These are phyloP conservation scores for Danio jaintianensis DNA, from an alignment of 2,797 vertebrate genomes.

Conservation along the genomic window DNA sequence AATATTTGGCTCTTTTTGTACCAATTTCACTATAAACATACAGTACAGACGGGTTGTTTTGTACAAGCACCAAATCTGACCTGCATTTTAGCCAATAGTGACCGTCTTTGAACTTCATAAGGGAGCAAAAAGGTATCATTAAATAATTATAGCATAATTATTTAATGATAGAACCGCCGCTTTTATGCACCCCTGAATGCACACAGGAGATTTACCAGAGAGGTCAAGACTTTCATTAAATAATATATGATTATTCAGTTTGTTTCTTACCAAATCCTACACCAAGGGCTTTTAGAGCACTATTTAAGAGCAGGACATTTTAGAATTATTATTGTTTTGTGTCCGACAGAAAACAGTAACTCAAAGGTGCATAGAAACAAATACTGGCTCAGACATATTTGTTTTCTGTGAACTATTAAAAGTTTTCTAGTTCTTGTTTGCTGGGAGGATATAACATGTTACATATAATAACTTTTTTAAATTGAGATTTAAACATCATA, in stretches of 20 bases:
- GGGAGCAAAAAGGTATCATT: not conserved
- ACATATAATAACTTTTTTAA: too few relatives aligned
- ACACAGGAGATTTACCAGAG: not conserved
- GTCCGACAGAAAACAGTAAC: not conserved
- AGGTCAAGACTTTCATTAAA: slow-evolving; percentile 15
- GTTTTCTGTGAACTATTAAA: too few relatives aligned
- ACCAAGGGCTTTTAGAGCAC: not conserved
- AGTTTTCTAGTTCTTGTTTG: too few relatives aligned
- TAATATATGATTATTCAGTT: not conserved
- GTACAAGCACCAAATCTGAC: not conserved
- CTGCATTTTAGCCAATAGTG: not conserved
- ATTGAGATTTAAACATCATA: too few relatives aligned
- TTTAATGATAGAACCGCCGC: not conserved
- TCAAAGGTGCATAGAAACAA: not conserved
- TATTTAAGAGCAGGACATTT: not conserved
- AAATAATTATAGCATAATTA: slow-evolving; percentile 1
- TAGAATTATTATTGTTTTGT: not conserved
- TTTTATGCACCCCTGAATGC: not conserved
- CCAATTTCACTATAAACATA: too few relatives aligned
- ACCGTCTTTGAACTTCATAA: not conserved
- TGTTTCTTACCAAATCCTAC: not conserved
- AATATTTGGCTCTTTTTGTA: too few relatives aligned
- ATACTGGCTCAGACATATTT: too few relatives aligned
- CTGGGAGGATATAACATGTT: too few relatives aligned
- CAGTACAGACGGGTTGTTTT: not conserved